Evolutionary conservation across 2,888 invertebrate species (phyloP).

Genomic region (Polymixis lichenea): DNA sequence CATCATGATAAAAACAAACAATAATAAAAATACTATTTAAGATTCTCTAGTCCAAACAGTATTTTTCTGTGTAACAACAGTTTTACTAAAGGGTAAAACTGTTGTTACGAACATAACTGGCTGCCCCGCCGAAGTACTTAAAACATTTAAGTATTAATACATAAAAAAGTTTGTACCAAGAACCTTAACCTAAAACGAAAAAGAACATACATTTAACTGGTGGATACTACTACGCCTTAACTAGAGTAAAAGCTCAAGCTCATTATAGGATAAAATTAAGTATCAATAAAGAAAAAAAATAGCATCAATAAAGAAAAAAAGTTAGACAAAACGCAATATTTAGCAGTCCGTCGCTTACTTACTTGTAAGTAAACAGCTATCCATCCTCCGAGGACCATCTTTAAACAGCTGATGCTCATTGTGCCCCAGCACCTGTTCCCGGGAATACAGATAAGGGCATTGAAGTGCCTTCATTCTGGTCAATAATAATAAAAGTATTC

Average conservation of each 20-base stretch:
- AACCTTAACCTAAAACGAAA: neutral
- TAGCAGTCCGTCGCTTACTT: conserved; percentile 5
- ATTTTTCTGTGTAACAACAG: neutral
- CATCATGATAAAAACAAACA: neutral
- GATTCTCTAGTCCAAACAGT: neutral
- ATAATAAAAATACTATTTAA: neutral
- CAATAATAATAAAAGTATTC: neutral
- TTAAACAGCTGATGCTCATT: conserved; percentile 38
- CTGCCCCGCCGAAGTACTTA: neutral
- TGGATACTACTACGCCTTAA: neutral
- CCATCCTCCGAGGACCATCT: neutral
- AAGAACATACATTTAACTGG: neutral
- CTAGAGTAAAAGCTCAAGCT: neutral
- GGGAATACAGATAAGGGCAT: neutral
- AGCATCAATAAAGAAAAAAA: neutral
- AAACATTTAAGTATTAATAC: neutral
- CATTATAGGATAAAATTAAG: no score
- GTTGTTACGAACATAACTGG: no score
- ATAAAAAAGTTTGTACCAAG: neutral
- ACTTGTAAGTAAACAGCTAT: neutral
- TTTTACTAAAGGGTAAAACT: neutral
- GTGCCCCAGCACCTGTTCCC: neutral
- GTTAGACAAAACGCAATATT: no score
- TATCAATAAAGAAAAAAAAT: neutral
- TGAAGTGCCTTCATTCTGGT: neutral